These are phyloP conservation scores for Pachypeltis micranthus DNA, from an alignment of 1,140 invertebrate genomes.

Conservation along the genomic window DNA sequence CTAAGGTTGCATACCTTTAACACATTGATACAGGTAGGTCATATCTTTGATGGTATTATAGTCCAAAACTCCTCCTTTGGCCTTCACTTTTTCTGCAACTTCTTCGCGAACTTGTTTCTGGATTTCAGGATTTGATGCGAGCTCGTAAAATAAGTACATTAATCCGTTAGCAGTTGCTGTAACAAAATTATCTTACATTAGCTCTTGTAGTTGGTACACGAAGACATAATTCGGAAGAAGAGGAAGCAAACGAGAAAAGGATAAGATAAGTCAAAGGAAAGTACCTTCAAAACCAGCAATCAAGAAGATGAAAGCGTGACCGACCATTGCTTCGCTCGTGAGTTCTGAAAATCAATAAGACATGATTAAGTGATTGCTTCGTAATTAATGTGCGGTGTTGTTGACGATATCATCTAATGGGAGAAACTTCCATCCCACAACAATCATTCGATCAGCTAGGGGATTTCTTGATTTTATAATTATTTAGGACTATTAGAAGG, in stretches of 20 bases:
- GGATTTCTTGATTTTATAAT: too few species aligned
- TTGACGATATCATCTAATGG: neutral
- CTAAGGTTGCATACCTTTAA: constrained; percentile 40
- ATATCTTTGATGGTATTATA: constrained; percentile 27
- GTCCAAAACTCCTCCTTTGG: constrained; percentile 33
- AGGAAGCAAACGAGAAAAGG: constrained; percentile 41
- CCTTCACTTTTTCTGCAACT: constrained; percentile 33
- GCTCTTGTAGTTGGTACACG: neutral
- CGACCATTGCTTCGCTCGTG: constrained; percentile 28
- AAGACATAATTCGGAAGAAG: constrained; percentile 26
- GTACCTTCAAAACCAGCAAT: constrained; percentile 42
- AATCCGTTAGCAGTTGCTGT: constrained; percentile 42
- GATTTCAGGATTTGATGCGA: constrained; percentile 40
- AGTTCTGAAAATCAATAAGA: constrained; percentile 27
- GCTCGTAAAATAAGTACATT: constrained; percentile 33
- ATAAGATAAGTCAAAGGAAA: constrained; percentile 23
- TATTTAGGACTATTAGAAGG: too few species aligned
- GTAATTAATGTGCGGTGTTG: constrained; percentile 27
- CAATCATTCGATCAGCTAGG: too few species aligned
- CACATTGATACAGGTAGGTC: constrained; percentile 33
- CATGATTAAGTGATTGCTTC: constrained; percentile 28
- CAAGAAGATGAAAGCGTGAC: constrained; percentile 34
- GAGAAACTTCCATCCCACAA: neutral
- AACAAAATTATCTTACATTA: neutral
- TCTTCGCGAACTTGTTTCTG: constrained; percentile 46